Evolutionary conservation across 2,888 invertebrate species (phyloP).

Genomic region (Epirrita christyi): DNA sequence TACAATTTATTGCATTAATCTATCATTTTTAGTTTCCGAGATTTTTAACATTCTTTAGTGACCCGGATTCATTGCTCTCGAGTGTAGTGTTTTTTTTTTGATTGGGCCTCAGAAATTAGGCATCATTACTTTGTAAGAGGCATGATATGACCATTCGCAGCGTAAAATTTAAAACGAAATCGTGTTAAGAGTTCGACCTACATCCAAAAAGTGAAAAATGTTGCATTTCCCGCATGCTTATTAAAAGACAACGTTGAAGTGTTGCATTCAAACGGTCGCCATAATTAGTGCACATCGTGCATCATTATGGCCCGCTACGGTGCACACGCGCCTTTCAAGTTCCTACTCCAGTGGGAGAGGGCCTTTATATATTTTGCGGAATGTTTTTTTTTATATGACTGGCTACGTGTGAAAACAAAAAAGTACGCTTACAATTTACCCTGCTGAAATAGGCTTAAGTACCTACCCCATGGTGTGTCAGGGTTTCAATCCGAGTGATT

Average conservation of each 20-base stretch:
- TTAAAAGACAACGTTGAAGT: conserved; percentile 27
- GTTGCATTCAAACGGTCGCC: conserved; percentile 20
- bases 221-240: conserved; percentile 10
- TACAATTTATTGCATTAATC: too few species aligned
- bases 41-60: too few species aligned
- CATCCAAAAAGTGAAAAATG: conserved; percentile 14
- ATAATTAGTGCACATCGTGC: conserved; percentile 35
- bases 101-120: too few species aligned
- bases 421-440: not conserved
- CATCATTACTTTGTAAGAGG: too few species aligned
- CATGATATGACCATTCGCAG: too few species aligned
- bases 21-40: too few species aligned
- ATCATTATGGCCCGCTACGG: conserved; percentile 20
- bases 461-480: too few species aligned
- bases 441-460: not conserved
- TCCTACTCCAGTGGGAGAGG: conserved; percentile 3
- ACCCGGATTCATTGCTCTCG: too few species aligned
- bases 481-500: too few species aligned
- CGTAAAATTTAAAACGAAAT: not conserved
- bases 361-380: conserved; percentile 13
- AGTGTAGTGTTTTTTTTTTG: too few species aligned
- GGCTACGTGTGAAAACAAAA: not conserved
- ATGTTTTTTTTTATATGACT: not conserved
- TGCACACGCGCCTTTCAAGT: conserved; percentile 8
- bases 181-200: conserved; percentile 11